These are phyloP conservation scores for Dryobota labecula DNA, from an alignment of 2,888 invertebrate species.

Conservation along the genomic window DNA sequence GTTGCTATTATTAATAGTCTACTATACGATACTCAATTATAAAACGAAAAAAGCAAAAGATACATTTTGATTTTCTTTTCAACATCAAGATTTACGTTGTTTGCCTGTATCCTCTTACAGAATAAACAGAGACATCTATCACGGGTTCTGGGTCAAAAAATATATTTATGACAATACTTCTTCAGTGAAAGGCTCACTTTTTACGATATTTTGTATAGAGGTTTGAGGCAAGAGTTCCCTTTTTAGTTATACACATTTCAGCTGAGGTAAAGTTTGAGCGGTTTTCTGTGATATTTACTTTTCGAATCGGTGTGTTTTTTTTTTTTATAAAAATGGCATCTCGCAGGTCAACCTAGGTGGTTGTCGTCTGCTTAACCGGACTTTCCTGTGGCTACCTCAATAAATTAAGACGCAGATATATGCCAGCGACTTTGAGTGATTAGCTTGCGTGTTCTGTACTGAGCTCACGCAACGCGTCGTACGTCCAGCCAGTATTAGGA, in stretches of 20 bases:
- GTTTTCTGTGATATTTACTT: conserved; percentile 11
- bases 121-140: conserved; percentile 56
- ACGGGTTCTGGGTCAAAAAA: conserved; percentile 54
- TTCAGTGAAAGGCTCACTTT: conserved; percentile 26
- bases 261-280: conserved; percentile 13
- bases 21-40: neutral
- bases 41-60: conserved; percentile 1
- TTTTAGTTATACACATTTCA: conserved; percentile 44
- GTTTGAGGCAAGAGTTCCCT: conserved; percentile 6
- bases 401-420: too few species aligned
- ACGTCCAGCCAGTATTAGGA: too few species aligned
- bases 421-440: too few species aligned
- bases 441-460: too few species aligned
- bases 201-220: conserved; percentile 44
- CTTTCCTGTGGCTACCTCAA: too few species aligned
- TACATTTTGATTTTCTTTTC: conserved; percentile 23
- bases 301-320: too few species aligned
- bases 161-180: conserved; percentile 54
- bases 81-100: conserved; percentile 33
- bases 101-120: conserved; percentile 21
- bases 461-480: too few species aligned
- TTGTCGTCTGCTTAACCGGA: too few species aligned
- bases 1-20: neutral
- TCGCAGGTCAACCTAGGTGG: too few species aligned
- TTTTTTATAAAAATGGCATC: too few species aligned